phyloP scores from a whole-genome alignment of 1,140 invertebrate genomes.

The Ganaspis sp. region DNA sequence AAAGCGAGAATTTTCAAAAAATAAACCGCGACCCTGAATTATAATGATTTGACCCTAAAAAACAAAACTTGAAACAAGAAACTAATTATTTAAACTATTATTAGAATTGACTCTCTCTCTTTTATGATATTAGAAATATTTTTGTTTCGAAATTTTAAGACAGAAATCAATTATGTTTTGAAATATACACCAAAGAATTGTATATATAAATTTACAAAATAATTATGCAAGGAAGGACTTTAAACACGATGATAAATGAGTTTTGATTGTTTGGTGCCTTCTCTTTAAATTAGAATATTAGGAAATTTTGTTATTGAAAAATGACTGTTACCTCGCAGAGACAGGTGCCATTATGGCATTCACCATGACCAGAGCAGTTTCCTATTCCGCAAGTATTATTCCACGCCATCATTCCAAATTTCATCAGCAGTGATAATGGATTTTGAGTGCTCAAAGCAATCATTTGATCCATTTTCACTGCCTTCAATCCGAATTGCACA shows the following conservation, averaged over 20 bases:
- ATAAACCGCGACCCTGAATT: too few relatives aligned
- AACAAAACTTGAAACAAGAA: too few relatives aligned
- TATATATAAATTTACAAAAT: conserved; percentile 11
- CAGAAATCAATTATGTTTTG: too few relatives aligned
- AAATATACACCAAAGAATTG: too few relatives aligned
- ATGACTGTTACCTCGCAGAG: conserved; percentile 87
- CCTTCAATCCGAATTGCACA: conserved; percentile 58
- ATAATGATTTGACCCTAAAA: too few relatives aligned
- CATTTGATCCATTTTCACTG: conserved; percentile 73
- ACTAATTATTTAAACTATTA: too few relatives aligned
- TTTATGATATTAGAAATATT: too few relatives aligned
- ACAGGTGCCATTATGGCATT: conserved; percentile 93
- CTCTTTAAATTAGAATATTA: background rate
- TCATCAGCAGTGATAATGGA: conserved; percentile 73
- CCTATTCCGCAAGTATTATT: conserved; percentile 72
- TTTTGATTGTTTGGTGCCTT: background rate
- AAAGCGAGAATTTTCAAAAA: background rate
- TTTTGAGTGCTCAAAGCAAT: conserved; percentile 73
- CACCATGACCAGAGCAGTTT: conserved; percentile 91
- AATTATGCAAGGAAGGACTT: conserved; percentile 5
- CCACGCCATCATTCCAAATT: conserved; percentile 76
- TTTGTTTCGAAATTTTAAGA: too few relatives aligned
- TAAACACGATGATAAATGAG: background rate
- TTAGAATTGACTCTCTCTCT: too few relatives aligned
- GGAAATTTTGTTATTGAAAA: conserved; percentile 78